phyloP scores from a whole-genome alignment of 2,113 vertebrate genomes.

The Myiozetetes cayanensis region DNA sequence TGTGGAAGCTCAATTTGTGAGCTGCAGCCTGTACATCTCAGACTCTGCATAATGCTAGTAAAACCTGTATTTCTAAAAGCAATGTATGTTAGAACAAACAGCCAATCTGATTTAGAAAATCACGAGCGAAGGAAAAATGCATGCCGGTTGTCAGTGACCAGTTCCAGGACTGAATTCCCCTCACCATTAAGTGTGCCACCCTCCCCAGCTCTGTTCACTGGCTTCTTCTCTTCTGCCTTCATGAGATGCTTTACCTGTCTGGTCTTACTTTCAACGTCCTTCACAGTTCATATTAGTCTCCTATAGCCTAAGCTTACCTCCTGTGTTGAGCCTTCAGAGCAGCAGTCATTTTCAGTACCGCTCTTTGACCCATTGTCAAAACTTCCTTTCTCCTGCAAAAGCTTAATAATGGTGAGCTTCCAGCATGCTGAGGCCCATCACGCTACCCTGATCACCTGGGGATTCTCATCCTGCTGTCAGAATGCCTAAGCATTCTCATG shows the following conservation, averaged over 20 bases:
- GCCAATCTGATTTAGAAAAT: background rate
- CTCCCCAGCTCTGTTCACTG: background rate
- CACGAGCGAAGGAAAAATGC: background rate
- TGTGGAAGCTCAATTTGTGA: background rate
- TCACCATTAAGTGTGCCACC: background rate
- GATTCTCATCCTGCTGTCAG: background rate
- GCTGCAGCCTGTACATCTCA: background rate
- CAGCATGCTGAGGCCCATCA: background rate
- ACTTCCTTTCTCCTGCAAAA: background rate
- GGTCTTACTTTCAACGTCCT: background rate
- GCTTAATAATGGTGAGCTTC: background rate
- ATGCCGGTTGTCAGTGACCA: rapidly evolving
- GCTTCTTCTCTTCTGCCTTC: background rate
- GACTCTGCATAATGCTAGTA: background rate
- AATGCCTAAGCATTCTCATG: rapidly evolving
- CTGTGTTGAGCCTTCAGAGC: background rate
- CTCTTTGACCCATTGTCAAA: background rate
- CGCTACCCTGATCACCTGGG: rapidly evolving
- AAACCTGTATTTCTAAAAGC: background rate
- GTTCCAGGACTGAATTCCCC: background rate
- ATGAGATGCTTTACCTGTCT: background rate
- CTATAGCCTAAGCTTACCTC: background rate
- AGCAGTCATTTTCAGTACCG: background rate
- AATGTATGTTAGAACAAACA: background rate
- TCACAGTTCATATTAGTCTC: background rate